phyloP scores from a whole-genome alignment of 2,797 vertebrate species.

The Protosalanx chinensis region DNA sequence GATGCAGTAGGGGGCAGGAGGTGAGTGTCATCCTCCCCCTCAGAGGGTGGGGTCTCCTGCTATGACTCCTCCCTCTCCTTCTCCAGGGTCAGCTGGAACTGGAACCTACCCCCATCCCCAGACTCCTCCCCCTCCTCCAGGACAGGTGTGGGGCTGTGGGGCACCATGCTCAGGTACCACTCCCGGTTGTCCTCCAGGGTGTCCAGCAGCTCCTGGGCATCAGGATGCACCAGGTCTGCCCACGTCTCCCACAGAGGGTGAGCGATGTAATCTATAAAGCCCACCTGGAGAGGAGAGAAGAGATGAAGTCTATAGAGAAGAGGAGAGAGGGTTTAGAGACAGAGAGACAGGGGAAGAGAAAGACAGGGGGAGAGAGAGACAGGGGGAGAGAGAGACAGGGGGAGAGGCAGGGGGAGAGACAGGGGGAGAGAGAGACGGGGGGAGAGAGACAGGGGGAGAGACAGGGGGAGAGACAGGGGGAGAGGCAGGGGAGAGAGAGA shows the following conservation, averaged over 20 bases:
- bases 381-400: too few species aligned
- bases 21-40: slow-evolving; percentile 59
- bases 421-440: too few species aligned
- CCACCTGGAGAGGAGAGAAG: slow-evolving; percentile 70
- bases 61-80: slow-evolving; percentile 79
- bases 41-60: slow-evolving; percentile 62
- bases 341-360: too few species aligned
- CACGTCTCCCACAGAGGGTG: slow-evolving; percentile 94
- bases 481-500: neutral
- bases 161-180: slow-evolving; percentile 95
- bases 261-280: slow-evolving; percentile 92
- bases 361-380: too few species aligned
- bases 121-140: slow-evolving; percentile 50
- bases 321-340: neutral
- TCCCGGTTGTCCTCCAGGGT: slow-evolving; percentile 91
- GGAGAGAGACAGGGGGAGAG: too few species aligned
- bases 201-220: slow-evolving; percentile 90
- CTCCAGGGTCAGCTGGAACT: slow-evolving; percentile 84
- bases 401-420: too few species aligned
- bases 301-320: neutral
- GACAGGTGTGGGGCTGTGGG: slow-evolving; percentile 78
- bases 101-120: slow-evolving; percentile 66
- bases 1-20: too few species aligned
- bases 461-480: neutral
- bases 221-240: slow-evolving; percentile 90